Conservation (phyloP, 2,113 vertebrate species). For the Odocoileus virginianus region DNA sequence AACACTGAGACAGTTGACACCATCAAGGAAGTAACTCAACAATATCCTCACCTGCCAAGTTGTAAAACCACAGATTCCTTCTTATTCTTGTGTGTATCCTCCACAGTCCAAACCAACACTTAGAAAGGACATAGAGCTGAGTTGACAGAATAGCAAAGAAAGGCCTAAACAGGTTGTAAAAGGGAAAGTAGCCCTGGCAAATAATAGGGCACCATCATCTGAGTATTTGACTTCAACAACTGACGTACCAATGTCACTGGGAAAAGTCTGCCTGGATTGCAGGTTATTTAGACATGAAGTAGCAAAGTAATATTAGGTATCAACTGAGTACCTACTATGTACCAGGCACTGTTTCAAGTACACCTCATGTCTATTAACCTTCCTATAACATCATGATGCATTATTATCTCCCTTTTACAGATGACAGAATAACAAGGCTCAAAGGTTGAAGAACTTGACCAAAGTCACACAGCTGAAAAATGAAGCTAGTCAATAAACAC, state of each 20-base stretch:
- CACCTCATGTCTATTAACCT: not conserved
- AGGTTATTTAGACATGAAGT: not conserved
- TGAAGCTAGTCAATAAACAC: not conserved
- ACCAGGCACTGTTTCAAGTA: not conserved
- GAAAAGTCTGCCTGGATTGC: not conserved
- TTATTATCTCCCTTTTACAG: conserved; percentile 14
- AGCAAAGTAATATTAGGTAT: not conserved
- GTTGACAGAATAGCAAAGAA: not conserved
- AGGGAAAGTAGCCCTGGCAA: not conserved
- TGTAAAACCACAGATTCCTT: not conserved
- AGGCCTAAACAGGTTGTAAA: not conserved
- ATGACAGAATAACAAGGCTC: not conserved
- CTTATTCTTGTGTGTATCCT: not conserved
- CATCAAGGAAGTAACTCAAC: not conserved
- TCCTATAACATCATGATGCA: not conserved
- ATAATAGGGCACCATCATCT: not conserved
- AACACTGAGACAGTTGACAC: not conserved
- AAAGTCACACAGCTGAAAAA: not conserved
- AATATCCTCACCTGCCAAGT: not conserved
- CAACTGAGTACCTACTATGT: not conserved
- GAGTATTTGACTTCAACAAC: not conserved
- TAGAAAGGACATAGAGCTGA: not conserved
- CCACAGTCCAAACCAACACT: not conserved
- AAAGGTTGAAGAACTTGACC: not conserved
- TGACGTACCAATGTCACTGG: not conserved